phyloP scores from a whole-genome alignment of 2,113 vertebrate genomes.

The Burhinus bistriatus region DNA sequence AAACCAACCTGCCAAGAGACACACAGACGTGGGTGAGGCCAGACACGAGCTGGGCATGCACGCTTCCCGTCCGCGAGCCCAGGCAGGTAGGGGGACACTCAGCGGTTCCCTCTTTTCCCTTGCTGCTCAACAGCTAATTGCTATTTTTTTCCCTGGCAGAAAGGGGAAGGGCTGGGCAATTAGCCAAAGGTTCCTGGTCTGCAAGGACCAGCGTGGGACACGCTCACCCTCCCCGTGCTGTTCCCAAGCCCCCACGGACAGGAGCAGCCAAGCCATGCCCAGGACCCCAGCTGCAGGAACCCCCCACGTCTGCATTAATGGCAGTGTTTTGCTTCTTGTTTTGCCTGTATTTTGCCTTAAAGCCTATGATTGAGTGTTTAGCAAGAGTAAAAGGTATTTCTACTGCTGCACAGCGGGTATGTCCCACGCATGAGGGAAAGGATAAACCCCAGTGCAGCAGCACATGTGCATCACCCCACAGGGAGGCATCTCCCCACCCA shows the following conservation, averaged over 20 bases:
- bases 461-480: rapidly evolving
- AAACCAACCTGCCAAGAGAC: conserved; percentile 83
- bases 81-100: rapidly evolving
- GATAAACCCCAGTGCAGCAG: rapidly evolving
- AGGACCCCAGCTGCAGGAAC: rapidly evolving
- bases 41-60: rapidly evolving
- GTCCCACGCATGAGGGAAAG: rapidly evolving
- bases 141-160: rapidly evolving
- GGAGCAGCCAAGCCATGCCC: rapidly evolving
- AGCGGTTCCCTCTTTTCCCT: background rate
- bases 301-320: rapidly evolving
- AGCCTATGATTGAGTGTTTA: rapidly evolving
- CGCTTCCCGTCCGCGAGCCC: rapidly evolving
- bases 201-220: rapidly evolving
- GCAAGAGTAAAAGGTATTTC: rapidly evolving
- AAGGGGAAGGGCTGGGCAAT: background rate
- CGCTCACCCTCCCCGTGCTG: rapidly evolving
- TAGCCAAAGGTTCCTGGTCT: no score
- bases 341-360: background rate
- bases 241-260: background rate
- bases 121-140: rapidly evolving
- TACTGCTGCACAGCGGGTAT: rapidly evolving
- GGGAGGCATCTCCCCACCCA: background rate
- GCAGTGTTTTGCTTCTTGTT: rapidly evolving
- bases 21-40: rapidly evolving